Conservation (phyloP, 2,888 invertebrate species). For the Mythimna loreyi region DNA sequence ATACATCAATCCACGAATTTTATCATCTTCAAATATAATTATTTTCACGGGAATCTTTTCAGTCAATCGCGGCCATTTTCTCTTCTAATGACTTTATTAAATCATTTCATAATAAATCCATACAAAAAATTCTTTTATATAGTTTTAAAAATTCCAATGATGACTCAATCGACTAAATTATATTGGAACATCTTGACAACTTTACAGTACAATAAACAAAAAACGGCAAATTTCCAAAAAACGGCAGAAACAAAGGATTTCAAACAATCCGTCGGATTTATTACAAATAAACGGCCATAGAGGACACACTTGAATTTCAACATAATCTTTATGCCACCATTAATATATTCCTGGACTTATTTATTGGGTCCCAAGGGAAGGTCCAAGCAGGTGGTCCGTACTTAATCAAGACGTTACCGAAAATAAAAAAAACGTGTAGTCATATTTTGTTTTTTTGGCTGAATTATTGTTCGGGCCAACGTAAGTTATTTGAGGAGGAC, state of each 20-base stretch:
- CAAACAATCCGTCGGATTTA: conserved; percentile 77
- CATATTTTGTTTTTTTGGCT: conserved; percentile 86
- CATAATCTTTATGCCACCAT: conserved; percentile 86
- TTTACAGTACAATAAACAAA: conserved; percentile 34
- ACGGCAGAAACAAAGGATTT: conserved; percentile 76
- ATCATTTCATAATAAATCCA: conserved; percentile 30
- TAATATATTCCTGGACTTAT: conserved; percentile 86
- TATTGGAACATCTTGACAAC: conserved; percentile 39
- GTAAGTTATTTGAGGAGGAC: conserved; percentile 81
- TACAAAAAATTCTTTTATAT: conserved; percentile 1
- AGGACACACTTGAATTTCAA: conserved; percentile 82
- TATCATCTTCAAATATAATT: conserved; percentile 20
- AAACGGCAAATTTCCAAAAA: conserved; percentile 21
- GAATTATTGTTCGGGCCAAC: conserved; percentile 85
- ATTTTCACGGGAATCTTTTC: conserved; percentile 23
- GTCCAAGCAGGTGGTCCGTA: conserved; percentile 88
- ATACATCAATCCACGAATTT: neutral
- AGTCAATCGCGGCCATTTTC: conserved; percentile 19
- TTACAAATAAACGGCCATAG: conserved; percentile 78
- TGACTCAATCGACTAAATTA: conserved; percentile 44
- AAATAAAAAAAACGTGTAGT: conserved; percentile 83
- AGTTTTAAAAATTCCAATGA: conserved; percentile 28
- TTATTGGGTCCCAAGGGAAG: conserved; percentile 84
- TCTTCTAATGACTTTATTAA: conserved; percentile 25
- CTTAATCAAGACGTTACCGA: conserved; percentile 91